phyloP scores from a whole-genome alignment of 2,888 invertebrate genomes.

The Cyaniris semiargus region DNA sequence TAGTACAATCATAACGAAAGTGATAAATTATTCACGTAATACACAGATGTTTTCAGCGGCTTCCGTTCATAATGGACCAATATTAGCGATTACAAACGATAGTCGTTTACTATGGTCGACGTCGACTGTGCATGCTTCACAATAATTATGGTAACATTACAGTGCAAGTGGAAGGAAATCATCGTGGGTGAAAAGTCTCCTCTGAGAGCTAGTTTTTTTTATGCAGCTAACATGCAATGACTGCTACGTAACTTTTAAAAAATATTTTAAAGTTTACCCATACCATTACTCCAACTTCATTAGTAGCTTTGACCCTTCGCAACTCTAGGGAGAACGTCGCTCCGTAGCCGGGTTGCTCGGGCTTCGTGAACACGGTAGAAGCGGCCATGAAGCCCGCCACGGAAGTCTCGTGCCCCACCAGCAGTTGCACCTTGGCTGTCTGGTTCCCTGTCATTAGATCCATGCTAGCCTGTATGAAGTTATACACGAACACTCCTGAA shows the following conservation, averaged over 20 bases:
- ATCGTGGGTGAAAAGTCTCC: too few species aligned
- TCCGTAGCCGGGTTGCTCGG: neutral
- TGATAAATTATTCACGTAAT: neutral
- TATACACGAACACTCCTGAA: slow-evolving; percentile 8
- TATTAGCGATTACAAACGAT: too few species aligned
- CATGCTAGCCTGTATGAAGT: slow-evolving; percentile 1
- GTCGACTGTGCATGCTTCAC: too few species aligned
- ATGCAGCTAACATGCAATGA: too few species aligned
- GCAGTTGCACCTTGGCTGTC: neutral
- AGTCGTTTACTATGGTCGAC: too few species aligned
- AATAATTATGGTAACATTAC: too few species aligned
- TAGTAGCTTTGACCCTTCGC: slow-evolving; percentile 1
- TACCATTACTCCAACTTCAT: neutral
- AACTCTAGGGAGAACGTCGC: slow-evolving; percentile 3
- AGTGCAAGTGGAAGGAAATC: too few species aligned
- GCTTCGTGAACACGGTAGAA: neutral
- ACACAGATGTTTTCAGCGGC: too few species aligned
- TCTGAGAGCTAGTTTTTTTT: too few species aligned
- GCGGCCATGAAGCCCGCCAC: slow-evolving; percentile 6
- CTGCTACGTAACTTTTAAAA: too few species aligned
- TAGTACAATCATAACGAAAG: neutral
- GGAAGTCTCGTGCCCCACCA: slow-evolving; percentile 8
- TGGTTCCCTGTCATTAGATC: neutral
- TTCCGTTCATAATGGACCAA: too few species aligned
- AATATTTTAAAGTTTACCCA: neutral